Evolutionary conservation across 2,888 invertebrate species (phyloP), one percentile per base, ranked within the genome.

Genomic region (Trisateles emortualis): DNA sequence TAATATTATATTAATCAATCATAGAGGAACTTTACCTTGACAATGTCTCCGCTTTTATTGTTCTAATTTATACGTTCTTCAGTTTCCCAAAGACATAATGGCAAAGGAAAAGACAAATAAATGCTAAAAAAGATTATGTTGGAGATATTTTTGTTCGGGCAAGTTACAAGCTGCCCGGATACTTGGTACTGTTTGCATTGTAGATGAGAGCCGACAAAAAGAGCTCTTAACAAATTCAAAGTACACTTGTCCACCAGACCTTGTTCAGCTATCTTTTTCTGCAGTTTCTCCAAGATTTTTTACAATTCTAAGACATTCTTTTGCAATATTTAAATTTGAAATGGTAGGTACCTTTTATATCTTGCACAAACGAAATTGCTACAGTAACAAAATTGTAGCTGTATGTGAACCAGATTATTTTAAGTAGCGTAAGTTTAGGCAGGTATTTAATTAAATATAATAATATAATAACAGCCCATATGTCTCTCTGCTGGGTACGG

Each of bases 131-230:
- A 56, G 52, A 71, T 68, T 58, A 67, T 54, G 42, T 52, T 33
- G 52, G 54, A 68, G 59, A 59, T 59, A 64, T 68, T 64, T 68
- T 41, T 58, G 58, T 54, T 59, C 56, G 50, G 48, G 29, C 56
- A 50, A 53, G 46, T 56, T 39, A 67, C 51, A 50, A 53, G 46
- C 55, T 51, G 68, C 26, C 33, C 29, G 22, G 40, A 24, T 51
- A 33, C 29, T 32, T 13, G 33, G 16, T 51, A 38, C 49, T 71
- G 67, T 71, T 68, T 59, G 64, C 59, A 63, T 63, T 68, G 71
- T 56, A 67, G 64, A 67, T 67, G 33, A 30, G 40, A 26, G 44
- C 11, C 10, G 26, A 22, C 35, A n/a, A 14, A 36, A 26, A 36
- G 33, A 10, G 35, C 35, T 33, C 45, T 45, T 36, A 36, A 35